Base-by-base conservation (phyloP, 2,888 invertebrate genomes). In the Ernsta delagoae region DNA sequence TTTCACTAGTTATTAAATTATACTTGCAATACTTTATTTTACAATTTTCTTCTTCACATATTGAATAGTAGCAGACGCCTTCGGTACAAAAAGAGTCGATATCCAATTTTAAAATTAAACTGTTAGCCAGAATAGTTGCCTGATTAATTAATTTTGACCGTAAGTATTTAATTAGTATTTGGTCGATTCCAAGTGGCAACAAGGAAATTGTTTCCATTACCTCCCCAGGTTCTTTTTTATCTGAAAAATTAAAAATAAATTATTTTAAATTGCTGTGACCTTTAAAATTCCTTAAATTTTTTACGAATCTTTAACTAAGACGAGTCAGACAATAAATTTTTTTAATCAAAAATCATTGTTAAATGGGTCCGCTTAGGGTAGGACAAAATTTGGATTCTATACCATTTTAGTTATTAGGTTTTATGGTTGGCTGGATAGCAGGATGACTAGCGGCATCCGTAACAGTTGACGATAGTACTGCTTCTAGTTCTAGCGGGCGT, bases 391-490 rank as follows among this genome's bases (percentile, higher is more conserved):
- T 3, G 31, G 11, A 6, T 62, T 45, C 45, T 56, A 31, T 61
- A 67, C 56, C 67, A 9, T 67, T 61, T 60, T 67, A 62, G 67
- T 61, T 48, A 36, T 61, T 61, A 48, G n/a, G 45, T 62, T 24
- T 59, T 54, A 56, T 69, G 11, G 31, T 70, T 57, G 45, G 16
- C 4, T 24, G 7, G 24, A 24, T 24, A 24, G 24, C 43, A 12
- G 53, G 63, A 53, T 78, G 74, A 54, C 73, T 71, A 36, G 63
- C 59, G 7, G 71, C 74, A 24, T 78, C 77, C 4, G 79, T 75
- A 41, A 90, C 85, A 3, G 88, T 86, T 8, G 89, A 88, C 0
- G 91, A 91, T 70, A 92, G 31, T 36, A 85, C 83, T 12, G 83
- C 85, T 77, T 91, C 91, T 63, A 90, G 74, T 74, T 86, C 83